A percentile compares a stretch with the other conserved stretches of the same genome.
These are phyloP conservation scores for Maylandia zebra DNA, from an alignment of 2,113 vertebrate species.

Conservation along the genomic window DNA sequence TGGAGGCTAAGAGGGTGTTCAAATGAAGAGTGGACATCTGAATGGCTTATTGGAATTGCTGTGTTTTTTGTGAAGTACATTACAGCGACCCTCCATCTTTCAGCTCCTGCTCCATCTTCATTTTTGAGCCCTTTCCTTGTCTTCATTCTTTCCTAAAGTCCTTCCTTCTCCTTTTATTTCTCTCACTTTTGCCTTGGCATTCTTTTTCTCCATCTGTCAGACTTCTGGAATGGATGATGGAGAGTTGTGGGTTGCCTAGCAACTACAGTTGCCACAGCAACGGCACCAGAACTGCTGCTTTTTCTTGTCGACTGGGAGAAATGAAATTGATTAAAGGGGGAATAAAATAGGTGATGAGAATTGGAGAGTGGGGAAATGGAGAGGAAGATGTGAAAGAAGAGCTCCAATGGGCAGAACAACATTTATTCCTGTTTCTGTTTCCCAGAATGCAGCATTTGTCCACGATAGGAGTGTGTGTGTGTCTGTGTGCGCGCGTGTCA, in stretches of 20 bases:
- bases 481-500: not conserved
- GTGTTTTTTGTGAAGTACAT: not conserved
- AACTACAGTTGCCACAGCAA: slow-evolving; percentile 72
- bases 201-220: slow-evolving; percentile 70
- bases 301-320: slow-evolving; percentile 63
- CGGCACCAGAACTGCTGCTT: slow-evolving; percentile 57
- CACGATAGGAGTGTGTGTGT: slow-evolving; percentile 14
- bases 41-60: not conserved
- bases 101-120: not conserved
- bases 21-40: not conserved
- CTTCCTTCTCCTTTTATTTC: not conserved
- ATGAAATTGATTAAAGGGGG: slow-evolving; percentile 71
- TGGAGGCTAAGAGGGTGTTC: not conserved
- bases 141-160: not conserved
- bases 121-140: not conserved
- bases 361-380: not conserved
- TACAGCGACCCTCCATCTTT: not conserved
- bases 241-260: slow-evolving; percentile 76
- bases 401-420: not conserved
- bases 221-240: slow-evolving; percentile 78
- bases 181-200: slow-evolving; percentile 29
- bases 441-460: slow-evolving; percentile 13
- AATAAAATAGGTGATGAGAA: slow-evolving; percentile 60
- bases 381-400: not conserved
- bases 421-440: not conserved